Evolutionary conservation across 2,888 invertebrate species (phyloP), one percentile per base, ranked within the genome.

Genomic region (Ariolimax columbianus): DNA sequence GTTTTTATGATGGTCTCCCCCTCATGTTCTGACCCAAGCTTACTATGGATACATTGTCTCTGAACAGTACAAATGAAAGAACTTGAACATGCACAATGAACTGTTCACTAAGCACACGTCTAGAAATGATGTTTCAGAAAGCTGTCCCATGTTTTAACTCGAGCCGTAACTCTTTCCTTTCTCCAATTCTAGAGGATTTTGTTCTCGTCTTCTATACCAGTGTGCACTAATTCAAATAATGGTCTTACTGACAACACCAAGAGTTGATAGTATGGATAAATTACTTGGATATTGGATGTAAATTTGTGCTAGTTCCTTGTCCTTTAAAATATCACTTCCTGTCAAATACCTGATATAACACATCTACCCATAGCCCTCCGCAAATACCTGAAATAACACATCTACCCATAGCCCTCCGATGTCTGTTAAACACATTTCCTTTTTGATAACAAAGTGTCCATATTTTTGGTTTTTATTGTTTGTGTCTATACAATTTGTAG

Each of bases 1-100:
- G 4, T 89, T 89, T 63, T 83, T 89, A 70, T 87, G 79, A 83
- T 55, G 26, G 30, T 47, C 36, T 11, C 0, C 26, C 11, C 11
- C 9, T 33, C 30, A 17, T 66, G 33, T 66, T 1, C n/a, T 66
- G 66, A 66, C 66, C 33, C 9, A 66, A 63, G 17, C 3, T 30
- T 33, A 33, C 33, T 33, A 33, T 17, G 33, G 33, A 33, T 33
- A 33, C 33, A 33, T 33, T 66, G 66, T 66, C 66, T 66, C 66
- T 33, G 3, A 33, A 66, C 7, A 66, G 9, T 23, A 33, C 33
- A 66, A 66, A 2, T 30, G n/a, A 14, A 30, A 30, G 7, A 63
- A 63, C 14, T 66, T 30, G 33, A 30, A 19, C 30, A 33, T 33
- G 33, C 66, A 33, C 66, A 66, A 33, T 33, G 30, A 19, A 0